Evolutionary conservation across 2,113 vertebrate genomes (phyloP).

Genomic region (Trichomycterus rosablanca): DNA sequence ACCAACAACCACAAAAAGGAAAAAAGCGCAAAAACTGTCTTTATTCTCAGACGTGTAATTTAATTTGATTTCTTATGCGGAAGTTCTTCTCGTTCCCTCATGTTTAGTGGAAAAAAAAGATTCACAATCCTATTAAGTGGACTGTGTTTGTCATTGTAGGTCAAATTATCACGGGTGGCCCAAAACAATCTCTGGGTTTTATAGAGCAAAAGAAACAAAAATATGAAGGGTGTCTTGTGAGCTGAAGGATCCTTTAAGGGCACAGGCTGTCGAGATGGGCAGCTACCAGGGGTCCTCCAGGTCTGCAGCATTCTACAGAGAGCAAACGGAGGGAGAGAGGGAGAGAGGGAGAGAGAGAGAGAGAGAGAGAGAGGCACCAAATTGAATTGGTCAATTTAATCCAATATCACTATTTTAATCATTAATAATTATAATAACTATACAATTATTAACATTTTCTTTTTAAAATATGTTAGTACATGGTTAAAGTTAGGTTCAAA

Average conservation of each 20-base stretch:
- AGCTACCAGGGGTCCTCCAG: constrained; percentile 97
- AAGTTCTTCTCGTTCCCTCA: constrained; percentile 54
- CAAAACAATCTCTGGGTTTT: constrained; percentile 70
- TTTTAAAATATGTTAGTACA: no score
- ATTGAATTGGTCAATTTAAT: no score
- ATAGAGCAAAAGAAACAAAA: constrained; percentile 60
- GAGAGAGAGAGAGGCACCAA: neutral
- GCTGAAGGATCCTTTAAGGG: constrained; percentile 78
- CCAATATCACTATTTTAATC: no score
- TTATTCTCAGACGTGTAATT: constrained; percentile 32
- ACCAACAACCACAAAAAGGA: constrained; percentile 32
- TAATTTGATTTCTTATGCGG: constrained; percentile 62
- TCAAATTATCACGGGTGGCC: constrained; percentile 43
- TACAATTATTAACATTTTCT: no score
- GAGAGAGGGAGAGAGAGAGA: constrained; percentile 22
- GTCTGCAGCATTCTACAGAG: constrained; percentile 86
- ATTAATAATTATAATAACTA: no score
- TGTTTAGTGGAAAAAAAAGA: constrained; percentile 61
- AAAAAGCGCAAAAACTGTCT: constrained; percentile 30
- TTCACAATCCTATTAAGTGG: constrained; percentile 69
- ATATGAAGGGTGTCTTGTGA: constrained; percentile 77
- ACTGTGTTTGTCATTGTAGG: constrained; percentile 36
- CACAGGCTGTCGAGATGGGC: constrained; percentile 64
- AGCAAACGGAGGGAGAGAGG: constrained; percentile 56
- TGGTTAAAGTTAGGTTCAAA: no score